Percentiles rank a stretch among this genome's conserved stretches.
phyloP scores from a whole-genome alignment of 2,797 vertebrate genomes.

The Leucoraja ocellata region DNA sequence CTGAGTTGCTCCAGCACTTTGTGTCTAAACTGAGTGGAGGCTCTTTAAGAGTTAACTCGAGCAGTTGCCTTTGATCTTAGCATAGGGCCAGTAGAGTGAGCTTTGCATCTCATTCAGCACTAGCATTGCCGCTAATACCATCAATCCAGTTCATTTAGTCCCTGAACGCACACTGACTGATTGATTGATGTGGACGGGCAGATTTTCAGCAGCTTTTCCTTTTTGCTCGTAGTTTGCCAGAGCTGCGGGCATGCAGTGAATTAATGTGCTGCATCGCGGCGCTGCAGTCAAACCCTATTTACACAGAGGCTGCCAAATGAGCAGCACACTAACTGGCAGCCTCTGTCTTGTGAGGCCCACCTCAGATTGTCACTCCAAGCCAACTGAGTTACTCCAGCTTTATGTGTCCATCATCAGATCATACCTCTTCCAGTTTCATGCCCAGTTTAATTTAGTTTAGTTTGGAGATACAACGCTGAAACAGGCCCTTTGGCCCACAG shows the following conservation, averaged over 20 bases:
- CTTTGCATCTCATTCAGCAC: background rate
- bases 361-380: no score
- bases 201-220: slow-evolving; percentile 23
- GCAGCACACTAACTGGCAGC: background rate
- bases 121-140: background rate
- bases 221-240: background rate
- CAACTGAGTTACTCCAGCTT: no score
- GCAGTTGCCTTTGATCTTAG: background rate
- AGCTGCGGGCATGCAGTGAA: slow-evolving; percentile 10
- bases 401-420: no score
- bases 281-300: background rate
- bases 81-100: background rate
- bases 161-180: slow-evolving; percentile 5
- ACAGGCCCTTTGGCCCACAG: no score
- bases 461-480: no score
- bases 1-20: no score
- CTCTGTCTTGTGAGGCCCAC: background rate
- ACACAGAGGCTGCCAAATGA: background rate
- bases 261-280: slow-evolving; percentile 7
- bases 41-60: background rate
- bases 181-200: slow-evolving; percentile 16
- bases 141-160: slow-evolving; percentile 29
- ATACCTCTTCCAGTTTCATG: no score
- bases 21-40: no score
- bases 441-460: no score